Evolutionary conservation across 2,113 vertebrate species (phyloP).

Genomic region (Oceanodroma tethys): DNA sequence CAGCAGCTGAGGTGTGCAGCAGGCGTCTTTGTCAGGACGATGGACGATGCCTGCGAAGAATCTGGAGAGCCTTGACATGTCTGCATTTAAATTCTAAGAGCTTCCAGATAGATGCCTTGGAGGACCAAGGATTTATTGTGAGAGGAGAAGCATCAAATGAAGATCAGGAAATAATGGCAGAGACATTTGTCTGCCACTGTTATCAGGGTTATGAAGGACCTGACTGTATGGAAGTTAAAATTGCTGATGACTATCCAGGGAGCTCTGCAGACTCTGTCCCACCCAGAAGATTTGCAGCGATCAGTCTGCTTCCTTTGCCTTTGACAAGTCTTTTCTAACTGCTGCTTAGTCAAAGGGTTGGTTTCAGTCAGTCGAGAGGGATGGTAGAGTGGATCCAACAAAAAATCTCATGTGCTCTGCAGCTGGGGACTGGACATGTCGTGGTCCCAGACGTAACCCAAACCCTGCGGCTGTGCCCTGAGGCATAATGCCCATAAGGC

Average conservation of each 20-base stretch:
- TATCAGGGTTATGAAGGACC: conserved; percentile 75
- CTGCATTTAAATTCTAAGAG: conserved; percentile 74
- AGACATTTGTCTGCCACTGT: conserved; percentile 79
- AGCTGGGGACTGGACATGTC: background rate
- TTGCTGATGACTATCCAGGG: background rate
- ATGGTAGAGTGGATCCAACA: background rate
- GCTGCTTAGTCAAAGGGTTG: background rate
- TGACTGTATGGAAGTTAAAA: background rate
- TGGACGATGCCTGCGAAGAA: conserved; percentile 64
- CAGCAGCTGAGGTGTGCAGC: conserved; percentile 75
- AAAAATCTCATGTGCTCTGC: background rate
- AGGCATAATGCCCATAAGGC: background rate
- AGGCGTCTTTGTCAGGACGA: conserved; percentile 75
- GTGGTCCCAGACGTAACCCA: background rate
- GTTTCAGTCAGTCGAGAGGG: background rate
- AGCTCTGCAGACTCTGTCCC: background rate
- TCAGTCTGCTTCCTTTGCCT: background rate
- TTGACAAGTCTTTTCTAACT: background rate
- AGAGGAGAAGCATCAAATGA: conserved; percentile 61
- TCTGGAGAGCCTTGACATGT: conserved; percentile 61
- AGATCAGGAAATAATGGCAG: conserved; percentile 62
- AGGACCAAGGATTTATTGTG: conserved; percentile 64
- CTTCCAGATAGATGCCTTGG: conserved; percentile 58
- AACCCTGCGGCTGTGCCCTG: background rate
- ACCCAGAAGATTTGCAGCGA: background rate